These are phyloP conservation scores for Macrosiphum euphorbiae DNA, from an alignment of 2,888 invertebrate genomes.

Conservation along the genomic window DNA sequence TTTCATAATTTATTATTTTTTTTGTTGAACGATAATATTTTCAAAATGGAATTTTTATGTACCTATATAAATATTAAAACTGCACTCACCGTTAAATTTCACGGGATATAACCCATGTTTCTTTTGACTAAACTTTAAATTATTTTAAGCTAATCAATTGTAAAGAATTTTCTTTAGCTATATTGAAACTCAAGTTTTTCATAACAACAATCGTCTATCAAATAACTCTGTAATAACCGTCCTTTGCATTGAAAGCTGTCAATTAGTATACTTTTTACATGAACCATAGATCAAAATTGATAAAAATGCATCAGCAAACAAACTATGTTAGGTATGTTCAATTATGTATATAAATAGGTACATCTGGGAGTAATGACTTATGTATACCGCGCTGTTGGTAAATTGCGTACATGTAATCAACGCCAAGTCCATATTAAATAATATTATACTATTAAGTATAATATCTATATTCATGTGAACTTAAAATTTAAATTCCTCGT, in stretches of 20 bases:
- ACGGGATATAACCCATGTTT: background rate
- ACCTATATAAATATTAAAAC: background rate
- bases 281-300: background rate
- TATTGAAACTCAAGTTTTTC: background rate
- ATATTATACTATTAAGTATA: background rate
- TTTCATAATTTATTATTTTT: background rate
- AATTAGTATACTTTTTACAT: background rate
- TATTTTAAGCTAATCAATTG: background rate
- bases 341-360: background rate
- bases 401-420: background rate
- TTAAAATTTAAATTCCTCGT: background rate
- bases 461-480: background rate
- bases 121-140: background rate
- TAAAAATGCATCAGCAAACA: background rate
- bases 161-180: background rate
- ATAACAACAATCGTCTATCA: background rate
- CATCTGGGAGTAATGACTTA: background rate
- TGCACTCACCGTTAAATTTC: background rate
- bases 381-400: background rate
- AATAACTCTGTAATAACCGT: background rate
- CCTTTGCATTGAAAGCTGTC: background rate
- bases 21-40: background rate
- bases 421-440: background rate
- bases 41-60: background rate
- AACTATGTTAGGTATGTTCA: background rate